Conservation (phyloP, 1,140 invertebrate genomes). For the Mycetomoellerius zeteki region DNA sequence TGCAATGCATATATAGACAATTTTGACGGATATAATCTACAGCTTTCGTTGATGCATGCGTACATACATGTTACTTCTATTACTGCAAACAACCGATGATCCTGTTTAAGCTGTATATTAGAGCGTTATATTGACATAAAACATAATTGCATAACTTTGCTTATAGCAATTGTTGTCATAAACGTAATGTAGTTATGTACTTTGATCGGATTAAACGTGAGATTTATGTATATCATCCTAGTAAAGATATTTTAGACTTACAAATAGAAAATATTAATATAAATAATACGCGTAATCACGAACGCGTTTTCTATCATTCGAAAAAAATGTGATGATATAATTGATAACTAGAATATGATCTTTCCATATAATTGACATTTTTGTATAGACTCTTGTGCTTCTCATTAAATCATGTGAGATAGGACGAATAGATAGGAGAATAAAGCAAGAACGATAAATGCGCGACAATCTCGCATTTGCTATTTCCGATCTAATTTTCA, state of each 20-base stretch:
- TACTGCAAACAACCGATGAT: constrained; percentile 19
- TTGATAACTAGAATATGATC: not conserved
- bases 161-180: not conserved
- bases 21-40: not conserved
- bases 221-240: not conserved
- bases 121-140: not conserved
- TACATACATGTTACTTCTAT: not conserved
- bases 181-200: not conserved
- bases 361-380: not conserved
- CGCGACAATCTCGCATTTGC: not conserved
- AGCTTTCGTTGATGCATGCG: not conserved
- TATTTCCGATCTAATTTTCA: constrained; percentile 24
- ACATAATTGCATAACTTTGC: constrained; percentile 42
- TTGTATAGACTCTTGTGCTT: not conserved
- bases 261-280: constrained; percentile 3
- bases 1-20: constrained; percentile 18
- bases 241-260: not conserved
- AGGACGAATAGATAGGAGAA: too few species aligned
- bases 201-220: not conserved
- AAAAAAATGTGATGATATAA: not conserved
- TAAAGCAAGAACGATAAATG: constrained; percentile 58
- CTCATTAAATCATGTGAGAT: not conserved
- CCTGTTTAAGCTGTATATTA: not conserved
- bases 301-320: not conserved
- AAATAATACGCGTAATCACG: not conserved